Conservation (phyloP, 2,888 invertebrate species). For the Lamellibrachia satsuma region DNA sequence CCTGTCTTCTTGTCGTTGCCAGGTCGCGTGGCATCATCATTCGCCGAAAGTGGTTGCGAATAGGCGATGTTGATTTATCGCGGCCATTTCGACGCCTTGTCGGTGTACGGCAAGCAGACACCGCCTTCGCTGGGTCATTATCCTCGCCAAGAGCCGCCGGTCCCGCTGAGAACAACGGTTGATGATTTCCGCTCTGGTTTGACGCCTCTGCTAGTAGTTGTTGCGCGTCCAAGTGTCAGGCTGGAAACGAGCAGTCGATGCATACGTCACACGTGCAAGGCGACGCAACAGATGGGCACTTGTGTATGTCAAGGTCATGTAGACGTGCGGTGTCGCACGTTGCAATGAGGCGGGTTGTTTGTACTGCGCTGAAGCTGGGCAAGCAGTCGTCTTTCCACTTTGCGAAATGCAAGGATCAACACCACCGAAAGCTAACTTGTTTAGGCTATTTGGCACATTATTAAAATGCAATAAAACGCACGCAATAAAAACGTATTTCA, state of each 20-base stretch:
- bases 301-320: not conserved
- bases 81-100: not conserved
- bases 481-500: no score
- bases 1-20: not conserved
- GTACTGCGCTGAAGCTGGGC: not conserved
- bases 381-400: no score
- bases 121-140: not conserved
- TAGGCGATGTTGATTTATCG: not conserved
- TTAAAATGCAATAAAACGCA: no score
- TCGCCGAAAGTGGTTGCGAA: slow-evolving; percentile 12
- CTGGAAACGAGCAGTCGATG: not conserved
- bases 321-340: not conserved
- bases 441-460: no score
- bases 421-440: no score
- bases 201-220: not conserved
- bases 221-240: not conserved
- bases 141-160: not conserved
- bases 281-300: not conserved
- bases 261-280: not conserved
- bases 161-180: not conserved
- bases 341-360: not conserved
- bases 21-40: slow-evolving; percentile 2
- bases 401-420: no score
- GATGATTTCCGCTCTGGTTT: not conserved
- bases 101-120: not conserved